These are phyloP conservation scores for Drosophila macrospina DNA, from an alignment of 2,888 invertebrate species.

Conservation along the genomic window DNA sequence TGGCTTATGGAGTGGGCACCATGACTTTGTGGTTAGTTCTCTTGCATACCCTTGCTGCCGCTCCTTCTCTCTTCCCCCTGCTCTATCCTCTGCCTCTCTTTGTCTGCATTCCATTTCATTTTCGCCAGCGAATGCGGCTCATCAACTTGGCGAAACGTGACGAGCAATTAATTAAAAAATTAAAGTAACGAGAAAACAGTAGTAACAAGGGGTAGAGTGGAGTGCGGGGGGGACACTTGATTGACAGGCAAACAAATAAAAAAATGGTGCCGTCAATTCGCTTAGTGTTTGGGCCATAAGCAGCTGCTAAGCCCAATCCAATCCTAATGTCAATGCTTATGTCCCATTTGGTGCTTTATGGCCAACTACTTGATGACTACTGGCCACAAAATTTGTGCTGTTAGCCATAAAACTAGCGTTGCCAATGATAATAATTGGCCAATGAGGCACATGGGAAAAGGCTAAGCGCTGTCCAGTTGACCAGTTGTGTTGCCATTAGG, in stretches of 20 bases:
- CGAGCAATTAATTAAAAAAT: constrained; percentile 80
- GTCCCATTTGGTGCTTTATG: constrained; percentile 55
- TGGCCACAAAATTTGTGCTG: constrained; percentile 50
- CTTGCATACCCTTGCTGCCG: no score
- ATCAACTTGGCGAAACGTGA: constrained; percentile 68
- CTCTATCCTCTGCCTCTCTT: neutral
- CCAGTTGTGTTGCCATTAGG: constrained; percentile 65
- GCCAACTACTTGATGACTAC: constrained; percentile 42
- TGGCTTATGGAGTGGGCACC: constrained; percentile 26
- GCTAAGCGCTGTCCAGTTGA: constrained; percentile 42
- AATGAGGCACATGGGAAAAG: constrained; percentile 78
- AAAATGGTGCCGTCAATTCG: constrained; percentile 26
- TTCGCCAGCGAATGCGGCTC: constrained; percentile 56
- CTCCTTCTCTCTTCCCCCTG: neutral
- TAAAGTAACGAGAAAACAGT: constrained; percentile 44
- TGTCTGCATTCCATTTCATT: constrained; percentile 67
- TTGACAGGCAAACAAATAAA: constrained; percentile 36
- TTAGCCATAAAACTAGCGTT: constrained; percentile 34
- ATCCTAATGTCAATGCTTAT: constrained; percentile 45
- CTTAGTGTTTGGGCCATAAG: constrained; percentile 20
- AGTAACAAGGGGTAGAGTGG: neutral
- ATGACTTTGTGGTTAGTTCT: constrained; percentile 47
- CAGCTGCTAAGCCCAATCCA: constrained; percentile 25
- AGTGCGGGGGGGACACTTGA: constrained; percentile 31
- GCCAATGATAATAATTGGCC: constrained; percentile 70